These are phyloP conservation scores for Vanacampus margaritifer DNA, from an alignment of 2,113 vertebrate genomes.

Conservation along the genomic window DNA sequence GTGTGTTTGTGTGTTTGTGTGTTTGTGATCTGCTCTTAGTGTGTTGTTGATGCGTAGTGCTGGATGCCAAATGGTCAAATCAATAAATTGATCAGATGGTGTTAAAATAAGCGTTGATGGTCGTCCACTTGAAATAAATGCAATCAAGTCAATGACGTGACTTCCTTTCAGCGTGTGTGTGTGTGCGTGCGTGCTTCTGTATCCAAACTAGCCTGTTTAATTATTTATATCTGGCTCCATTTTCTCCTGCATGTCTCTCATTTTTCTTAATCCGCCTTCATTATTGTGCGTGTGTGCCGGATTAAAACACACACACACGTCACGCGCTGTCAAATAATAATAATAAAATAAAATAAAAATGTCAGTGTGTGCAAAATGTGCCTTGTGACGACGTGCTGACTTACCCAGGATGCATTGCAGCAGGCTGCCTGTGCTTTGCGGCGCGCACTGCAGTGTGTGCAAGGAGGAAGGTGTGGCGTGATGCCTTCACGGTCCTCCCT, in stretches of 20 bases:
- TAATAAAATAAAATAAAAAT: no score
- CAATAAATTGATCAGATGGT: background rate
- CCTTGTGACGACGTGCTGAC: background rate
- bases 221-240: slow-evolving; percentile 49
- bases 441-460: slow-evolving; percentile 68
- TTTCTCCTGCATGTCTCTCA: slow-evolving; percentile 6
- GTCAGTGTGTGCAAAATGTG: background rate
- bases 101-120: background rate
- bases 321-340: no score
- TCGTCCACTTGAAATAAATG: background rate
- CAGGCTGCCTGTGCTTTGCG: slow-evolving; percentile 43
- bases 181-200: slow-evolving; percentile 13
- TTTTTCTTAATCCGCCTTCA: background rate
- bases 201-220: slow-evolving; percentile 46
- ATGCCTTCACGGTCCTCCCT: slow-evolving; percentile 44
- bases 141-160: background rate
- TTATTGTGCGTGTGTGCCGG: background rate
- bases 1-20: background rate
- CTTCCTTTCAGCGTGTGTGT: background rate
- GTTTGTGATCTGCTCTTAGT: background rate
- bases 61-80: background rate
- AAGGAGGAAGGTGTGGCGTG: slow-evolving; percentile 58
- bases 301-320: background rate
- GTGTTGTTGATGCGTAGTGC: background rate
- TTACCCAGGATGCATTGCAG: background rate